Evolutionary conservation across 2,113 vertebrate genomes (phyloP).

Genomic region (Microcebus jonahi): DNA sequence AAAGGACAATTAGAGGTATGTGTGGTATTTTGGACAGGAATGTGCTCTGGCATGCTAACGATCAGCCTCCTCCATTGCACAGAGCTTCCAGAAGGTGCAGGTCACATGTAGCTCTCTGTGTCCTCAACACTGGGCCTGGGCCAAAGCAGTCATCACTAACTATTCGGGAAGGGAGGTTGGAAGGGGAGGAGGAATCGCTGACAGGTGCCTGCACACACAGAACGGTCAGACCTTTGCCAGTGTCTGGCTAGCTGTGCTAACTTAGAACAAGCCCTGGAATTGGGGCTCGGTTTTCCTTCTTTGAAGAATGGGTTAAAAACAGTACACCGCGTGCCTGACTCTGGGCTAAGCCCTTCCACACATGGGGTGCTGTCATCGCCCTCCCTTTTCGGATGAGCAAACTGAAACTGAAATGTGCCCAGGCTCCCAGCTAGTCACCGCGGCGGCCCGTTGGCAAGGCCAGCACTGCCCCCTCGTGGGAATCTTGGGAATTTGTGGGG

Average conservation of each 20-base stretch:
- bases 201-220: not conserved
- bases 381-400: not conserved
- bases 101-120: not conserved
- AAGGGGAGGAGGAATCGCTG: not conserved
- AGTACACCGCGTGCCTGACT: rapidly evolving
- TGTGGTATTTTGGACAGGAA: not conserved
- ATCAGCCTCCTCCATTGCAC: rapidly evolving
- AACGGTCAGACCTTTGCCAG: not conserved
- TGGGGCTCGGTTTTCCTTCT: not conserved
- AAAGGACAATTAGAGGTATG: not conserved
- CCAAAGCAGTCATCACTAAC: not conserved
- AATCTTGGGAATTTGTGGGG: not conserved
- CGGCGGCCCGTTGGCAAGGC: not conserved
- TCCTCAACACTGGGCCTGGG: not conserved
- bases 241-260: slow-evolving; percentile 22
- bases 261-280: not conserved
- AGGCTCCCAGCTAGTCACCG: too few species aligned
- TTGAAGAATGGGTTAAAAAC: not conserved
- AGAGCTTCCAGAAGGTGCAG: not conserved
- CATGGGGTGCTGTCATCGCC: not conserved
- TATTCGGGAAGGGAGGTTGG: not conserved
- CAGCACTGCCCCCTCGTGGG: not conserved
- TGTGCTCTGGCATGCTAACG: not conserved
- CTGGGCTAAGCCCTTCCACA: not conserved
- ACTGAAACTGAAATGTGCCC: not conserved